phyloP scores from a whole-genome alignment of 1,140 invertebrate species.

The Diachasmimorpha longicaudata region DNA sequence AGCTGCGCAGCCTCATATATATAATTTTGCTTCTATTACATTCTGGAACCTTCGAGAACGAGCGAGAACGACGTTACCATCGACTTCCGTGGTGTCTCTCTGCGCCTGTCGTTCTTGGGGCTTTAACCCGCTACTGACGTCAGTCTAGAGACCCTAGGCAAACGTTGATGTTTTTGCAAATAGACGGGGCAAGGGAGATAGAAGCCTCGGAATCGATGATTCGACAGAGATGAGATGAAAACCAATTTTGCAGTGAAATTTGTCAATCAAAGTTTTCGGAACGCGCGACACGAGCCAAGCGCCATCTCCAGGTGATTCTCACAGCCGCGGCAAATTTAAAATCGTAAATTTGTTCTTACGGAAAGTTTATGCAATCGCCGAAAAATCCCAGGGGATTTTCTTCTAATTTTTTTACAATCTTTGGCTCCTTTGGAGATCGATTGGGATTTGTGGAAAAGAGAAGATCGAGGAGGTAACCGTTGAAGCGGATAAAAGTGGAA shows the following conservation, averaged over 20 bases:
- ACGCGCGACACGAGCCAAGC: neutral
- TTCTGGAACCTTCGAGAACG: constrained; percentile 32
- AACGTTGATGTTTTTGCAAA: neutral
- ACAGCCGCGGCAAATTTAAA: neutral
- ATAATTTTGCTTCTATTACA: constrained; percentile 26
- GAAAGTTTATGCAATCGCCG: neutral
- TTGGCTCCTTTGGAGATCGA: neutral
- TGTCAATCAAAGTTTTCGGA: neutral
- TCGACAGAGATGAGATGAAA: neutral
- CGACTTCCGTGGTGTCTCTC: constrained; percentile 20
- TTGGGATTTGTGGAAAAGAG: neutral
- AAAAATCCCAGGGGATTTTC: neutral
- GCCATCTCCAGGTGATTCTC: neutral
- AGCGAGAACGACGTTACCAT: constrained; percentile 9
- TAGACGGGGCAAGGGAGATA: neutral
- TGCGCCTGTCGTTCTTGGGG: neutral
- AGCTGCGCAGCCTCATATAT: constrained; percentile 30
- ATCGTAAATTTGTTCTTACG: neutral
- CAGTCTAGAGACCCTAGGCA: neutral
- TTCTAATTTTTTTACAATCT: neutral
- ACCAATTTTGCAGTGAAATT: neutral
- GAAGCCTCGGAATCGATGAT: neutral
- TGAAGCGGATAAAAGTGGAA: neutral
- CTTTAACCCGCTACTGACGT: neutral
- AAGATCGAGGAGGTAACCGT: neutral